Percentiles rank a stretch among this genome's conserved stretches.
phyloP scores from a whole-genome alignment of 2,888 invertebrate species.

The Disparrhopalites patrizii region DNA sequence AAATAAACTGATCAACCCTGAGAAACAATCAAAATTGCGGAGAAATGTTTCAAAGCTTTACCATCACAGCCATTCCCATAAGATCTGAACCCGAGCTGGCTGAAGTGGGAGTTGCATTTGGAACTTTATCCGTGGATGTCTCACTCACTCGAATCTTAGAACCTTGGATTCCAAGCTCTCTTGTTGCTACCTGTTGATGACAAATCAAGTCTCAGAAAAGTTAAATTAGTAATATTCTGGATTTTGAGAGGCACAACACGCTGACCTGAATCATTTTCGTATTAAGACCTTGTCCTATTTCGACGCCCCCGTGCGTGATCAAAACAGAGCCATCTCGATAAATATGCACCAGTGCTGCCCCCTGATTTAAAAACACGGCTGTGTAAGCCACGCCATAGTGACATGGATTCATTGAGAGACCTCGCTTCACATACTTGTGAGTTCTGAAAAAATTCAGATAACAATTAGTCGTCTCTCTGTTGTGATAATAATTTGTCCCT shows the following conservation, averaged over 20 bases:
- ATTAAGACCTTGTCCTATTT: conserved; percentile 58
- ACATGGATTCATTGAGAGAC: conserved; percentile 51
- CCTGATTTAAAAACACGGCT: conserved; percentile 50
- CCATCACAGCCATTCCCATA: conserved; percentile 52
- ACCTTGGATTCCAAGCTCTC: conserved; percentile 48
- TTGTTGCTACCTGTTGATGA: conserved; percentile 50
- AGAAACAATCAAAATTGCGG: conserved; percentile 27
- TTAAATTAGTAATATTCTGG: no score
- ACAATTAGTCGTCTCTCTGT: no score
- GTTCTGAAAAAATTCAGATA: conserved; percentile 30
- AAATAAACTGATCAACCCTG: not conserved
- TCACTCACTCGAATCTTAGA: conserved; percentile 49
- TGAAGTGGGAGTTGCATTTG: conserved; percentile 53
- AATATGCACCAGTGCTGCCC: conserved; percentile 54
- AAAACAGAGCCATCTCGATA: conserved; percentile 56
- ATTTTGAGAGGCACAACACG: no score
- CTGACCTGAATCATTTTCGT: conserved; percentile 56
- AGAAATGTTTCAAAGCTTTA: conserved; percentile 29
- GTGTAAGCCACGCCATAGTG: conserved; percentile 51
- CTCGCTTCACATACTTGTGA: conserved; percentile 52
- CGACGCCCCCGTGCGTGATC: conserved; percentile 55
- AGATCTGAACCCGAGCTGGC: conserved; percentile 53
- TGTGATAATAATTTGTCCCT: no score
- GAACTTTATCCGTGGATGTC: conserved; percentile 52
- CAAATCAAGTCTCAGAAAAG: no score